phyloP scores from a whole-genome alignment of 2,797 vertebrate species.

The Protosalanx chinensis region DNA sequence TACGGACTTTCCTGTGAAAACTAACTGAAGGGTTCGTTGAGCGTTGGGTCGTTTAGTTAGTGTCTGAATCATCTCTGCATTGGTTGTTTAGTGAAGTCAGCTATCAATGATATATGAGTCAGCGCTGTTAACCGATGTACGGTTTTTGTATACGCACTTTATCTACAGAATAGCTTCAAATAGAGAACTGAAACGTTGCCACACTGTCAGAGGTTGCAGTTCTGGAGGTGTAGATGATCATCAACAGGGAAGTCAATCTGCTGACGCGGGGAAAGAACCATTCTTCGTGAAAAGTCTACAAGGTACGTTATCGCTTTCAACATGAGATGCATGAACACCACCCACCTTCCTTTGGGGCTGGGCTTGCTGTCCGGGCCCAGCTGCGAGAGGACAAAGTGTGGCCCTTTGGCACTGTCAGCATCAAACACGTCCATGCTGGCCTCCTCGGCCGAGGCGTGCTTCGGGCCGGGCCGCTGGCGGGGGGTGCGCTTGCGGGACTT shows the following conservation, averaged over 20 bases:
- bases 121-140: no score
- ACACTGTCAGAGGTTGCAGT: background rate
- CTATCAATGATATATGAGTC: no score
- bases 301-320: background rate
- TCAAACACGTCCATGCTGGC: constrained; percentile 98
- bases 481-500: constrained; percentile 98
- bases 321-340: constrained; percentile 1
- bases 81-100: no score
- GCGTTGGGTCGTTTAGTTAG: background rate
- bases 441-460: constrained; percentile 77
- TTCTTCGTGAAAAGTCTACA: no score
- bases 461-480: constrained; percentile 94
- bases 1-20: constrained; percentile 22
- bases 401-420: constrained; percentile 98
- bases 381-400: constrained; percentile 98
- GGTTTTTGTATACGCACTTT: background rate
- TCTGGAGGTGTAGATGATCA: background rate
- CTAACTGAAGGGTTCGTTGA: constrained; percentile 13
- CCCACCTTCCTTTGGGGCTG: constrained; percentile 87
- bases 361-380: constrained; percentile 92
- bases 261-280: background rate
- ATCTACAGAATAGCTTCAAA: background rate
- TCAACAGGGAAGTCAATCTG: background rate
- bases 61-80: background rate
- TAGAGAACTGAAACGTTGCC: background rate